Conservation (phyloP, 2,888 invertebrate species). For the Hoplodrina ambigua region DNA sequence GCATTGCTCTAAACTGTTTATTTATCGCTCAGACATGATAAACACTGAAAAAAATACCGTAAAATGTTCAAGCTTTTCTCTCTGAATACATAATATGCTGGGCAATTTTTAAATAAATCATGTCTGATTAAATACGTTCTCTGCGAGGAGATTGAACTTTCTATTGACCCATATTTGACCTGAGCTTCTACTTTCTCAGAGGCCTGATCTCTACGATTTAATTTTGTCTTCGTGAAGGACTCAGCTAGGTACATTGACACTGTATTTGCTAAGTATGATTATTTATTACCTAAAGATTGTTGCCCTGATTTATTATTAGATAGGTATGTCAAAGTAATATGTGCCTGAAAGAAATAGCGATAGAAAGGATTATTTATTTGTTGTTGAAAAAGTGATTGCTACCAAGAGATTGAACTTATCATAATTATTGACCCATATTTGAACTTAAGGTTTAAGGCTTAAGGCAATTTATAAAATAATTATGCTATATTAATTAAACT, state of each 20-base stretch:
- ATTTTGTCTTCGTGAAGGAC: slow-evolving; percentile 42
- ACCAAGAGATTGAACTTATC: not conserved
- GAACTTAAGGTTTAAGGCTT: not conserved
- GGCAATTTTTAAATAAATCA: slow-evolving; percentile 36
- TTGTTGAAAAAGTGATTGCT: not conserved
- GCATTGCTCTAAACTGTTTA: slow-evolving; percentile 57
- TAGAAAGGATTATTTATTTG: not conserved
- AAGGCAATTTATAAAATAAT: not conserved
- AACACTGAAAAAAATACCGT: slow-evolving; percentile 24
- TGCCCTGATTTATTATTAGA: slow-evolving; percentile 22
- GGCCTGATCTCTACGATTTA: slow-evolving; percentile 39
- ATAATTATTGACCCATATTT: slow-evolving; percentile 1
- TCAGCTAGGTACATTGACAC: slow-evolving; percentile 35
- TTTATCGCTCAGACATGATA: slow-evolving; percentile 54
- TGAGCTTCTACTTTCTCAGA: slow-evolving; percentile 44
- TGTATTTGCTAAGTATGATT: slow-evolving; percentile 27
- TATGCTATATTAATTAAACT: not conserved
- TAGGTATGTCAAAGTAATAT: slow-evolving; percentile 3
- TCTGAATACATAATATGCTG: slow-evolving; percentile 4
- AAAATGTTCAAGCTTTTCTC: slow-evolving; percentile 24
- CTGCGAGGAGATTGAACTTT: slow-evolving; percentile 54
- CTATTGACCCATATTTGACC: slow-evolving; percentile 60
- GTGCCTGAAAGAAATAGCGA: not conserved
- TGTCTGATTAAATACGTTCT: slow-evolving; percentile 36
- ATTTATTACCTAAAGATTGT: slow-evolving; percentile 19